Evolutionary conservation across 2,888 invertebrate genomes (phyloP), one percentile per base, ranked within the genome.

Genomic region (Netelia melanura): DNA sequence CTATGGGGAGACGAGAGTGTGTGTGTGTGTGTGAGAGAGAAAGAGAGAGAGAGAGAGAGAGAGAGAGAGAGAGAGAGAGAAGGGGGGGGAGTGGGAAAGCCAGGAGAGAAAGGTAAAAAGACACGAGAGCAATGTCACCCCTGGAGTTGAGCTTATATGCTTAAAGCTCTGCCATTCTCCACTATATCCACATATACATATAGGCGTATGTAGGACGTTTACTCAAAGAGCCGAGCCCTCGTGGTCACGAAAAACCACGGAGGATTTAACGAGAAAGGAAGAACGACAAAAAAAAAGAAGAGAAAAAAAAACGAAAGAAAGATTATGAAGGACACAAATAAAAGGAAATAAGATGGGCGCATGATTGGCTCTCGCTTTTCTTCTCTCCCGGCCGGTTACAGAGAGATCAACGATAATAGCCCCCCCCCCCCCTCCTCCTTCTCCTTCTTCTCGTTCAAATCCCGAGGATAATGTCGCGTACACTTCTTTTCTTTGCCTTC

Each of bases 121-220:
- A 89, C 88, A 87, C 87, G 88, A 88, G 88, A 87, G 85, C 83
- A 78, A 81, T 74, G 84, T 81, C 84, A 17, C 65, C 58, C 72
- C 65, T 58, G 79, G 76, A 85, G 67, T 76, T 25, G 25, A 72
- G 79, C 75, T 75, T 74, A 86, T 83, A 48, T 67, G 82, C 84
- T 84, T 78, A 78, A 84, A 81, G 48, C 81, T 81, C 76, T 64
- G 52, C 77, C 68, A 23, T 79, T 83, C 62, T 25, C n/a, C 48
- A 14, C 17, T 56, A 3, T 43, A 48, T 44, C 17, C 8, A n/a
- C 6, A 48, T 43, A 70, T 48, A 67, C 61, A 64, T 44, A 64
- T 62, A 62, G 38, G 44, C 21, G 43, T 44, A 17, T 68, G 38
- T 56, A 11, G 62, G 21, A 76, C 52, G 58, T 80, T 72, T 61